Base-by-base conservation (phyloP, 2,797 vertebrate genomes). In the Manis crassicaudata region DNA sequence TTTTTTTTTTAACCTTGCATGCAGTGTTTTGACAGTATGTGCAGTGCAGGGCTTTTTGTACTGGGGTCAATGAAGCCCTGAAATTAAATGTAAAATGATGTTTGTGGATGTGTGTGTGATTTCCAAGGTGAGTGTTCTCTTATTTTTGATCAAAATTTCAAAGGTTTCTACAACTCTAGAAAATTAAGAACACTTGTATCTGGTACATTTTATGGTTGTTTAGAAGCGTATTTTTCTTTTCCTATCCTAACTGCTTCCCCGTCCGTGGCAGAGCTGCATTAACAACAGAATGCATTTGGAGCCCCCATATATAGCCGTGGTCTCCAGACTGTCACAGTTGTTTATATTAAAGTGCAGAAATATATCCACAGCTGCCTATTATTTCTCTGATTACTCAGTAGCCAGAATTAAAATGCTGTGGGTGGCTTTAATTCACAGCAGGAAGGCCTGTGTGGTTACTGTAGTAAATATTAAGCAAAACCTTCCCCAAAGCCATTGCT, bases 331-430 rank as follows among this genome's bases (percentile, higher is more conserved):
- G 27, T 82, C 80, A 65, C n/a, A 5, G 17, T 63, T 96, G 75
- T 96, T 87, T 91, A 35, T 77, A 43, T 80, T 63, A 54, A 83
- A 76, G 70, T 54, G 32, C 27, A 43, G 70, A 95, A 92, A 72
- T 93, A 12, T 32, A 40, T 85, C 37, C 75, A 76, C 68, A 92
- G 91, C 90, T 81, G 68, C 56, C 52, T 90, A 2, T 60, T 88
- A 75, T 43, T 70, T 94, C 77, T 77, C 54, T 91, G 54, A 86
- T 95, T 46, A 50, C 65, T 89, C 70, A 63, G 25, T 63, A 80
- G 75, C 86, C 54, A 52, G 88, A 96, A 94, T 92, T 81, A 93
- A 95, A 93, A 92, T 91, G 63, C 90, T 87, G 75, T 84, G 65
- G 40, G 60, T 67, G 56, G 65, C 65, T 92, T 96, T 95, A 65